Conservation (phyloP, 2,113 vertebrate species). For the Pseudopipra pipra region DNA sequence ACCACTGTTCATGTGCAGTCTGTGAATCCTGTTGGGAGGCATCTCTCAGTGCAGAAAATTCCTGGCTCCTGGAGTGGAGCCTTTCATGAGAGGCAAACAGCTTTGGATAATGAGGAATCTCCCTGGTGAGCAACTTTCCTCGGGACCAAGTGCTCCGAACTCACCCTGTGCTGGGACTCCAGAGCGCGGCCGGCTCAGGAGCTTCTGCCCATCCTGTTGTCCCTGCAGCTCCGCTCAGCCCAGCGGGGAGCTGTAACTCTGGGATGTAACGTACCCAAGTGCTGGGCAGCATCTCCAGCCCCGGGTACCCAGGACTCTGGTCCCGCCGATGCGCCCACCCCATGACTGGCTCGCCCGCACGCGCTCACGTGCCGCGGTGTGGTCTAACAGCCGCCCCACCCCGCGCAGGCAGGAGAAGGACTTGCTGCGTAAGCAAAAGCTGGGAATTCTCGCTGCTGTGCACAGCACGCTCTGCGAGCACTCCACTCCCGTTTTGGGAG, state of each 20-base stretch:
- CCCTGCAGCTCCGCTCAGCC: neutral
- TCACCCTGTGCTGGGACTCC: neutral
- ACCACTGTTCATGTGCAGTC: accelerated
- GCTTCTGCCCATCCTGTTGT: neutral
- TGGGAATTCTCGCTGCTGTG: neutral
- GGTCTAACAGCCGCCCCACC: slow-evolving; percentile 55
- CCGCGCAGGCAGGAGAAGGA: slow-evolving; percentile 29
- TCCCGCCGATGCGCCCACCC: neutral
- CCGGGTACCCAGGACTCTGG: accelerated
- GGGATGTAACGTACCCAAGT: neutral
- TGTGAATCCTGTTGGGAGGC: neutral
- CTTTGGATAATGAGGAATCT: neutral
- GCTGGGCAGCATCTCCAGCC: neutral
- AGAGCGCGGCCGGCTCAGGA: neutral
- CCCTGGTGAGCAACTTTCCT: neutral
- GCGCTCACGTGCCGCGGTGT: slow-evolving; percentile 15
- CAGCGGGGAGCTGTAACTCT: accelerated
- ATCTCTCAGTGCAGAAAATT: neutral
- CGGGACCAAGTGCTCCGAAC: neutral
- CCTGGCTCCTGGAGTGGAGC: neutral
- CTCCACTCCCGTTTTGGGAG: neutral
- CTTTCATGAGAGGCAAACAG: neutral
- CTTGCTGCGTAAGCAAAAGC: slow-evolving; percentile 67
- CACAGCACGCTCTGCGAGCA: neutral
- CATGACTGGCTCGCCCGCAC: neutral